Evolutionary conservation across 2,113 vertebrate genomes (phyloP).

Genomic region (Sapajus apella): DNA sequence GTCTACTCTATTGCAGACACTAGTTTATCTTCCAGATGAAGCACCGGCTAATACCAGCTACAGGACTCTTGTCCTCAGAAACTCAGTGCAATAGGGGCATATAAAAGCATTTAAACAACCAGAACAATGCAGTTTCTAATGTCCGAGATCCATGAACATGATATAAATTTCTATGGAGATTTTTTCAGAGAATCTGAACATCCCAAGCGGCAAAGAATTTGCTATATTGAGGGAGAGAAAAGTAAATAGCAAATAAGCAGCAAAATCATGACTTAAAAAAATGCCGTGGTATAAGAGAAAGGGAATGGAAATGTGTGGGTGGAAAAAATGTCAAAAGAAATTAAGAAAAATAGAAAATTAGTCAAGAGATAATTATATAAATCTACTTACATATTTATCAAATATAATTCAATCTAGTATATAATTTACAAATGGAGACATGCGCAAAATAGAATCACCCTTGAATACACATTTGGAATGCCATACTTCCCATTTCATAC

Average conservation of each 20-base stretch:
- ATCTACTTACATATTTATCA: not conserved
- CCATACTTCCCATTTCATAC: not conserved
- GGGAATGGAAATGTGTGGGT: not conserved
- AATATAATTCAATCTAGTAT: not conserved
- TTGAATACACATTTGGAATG: not conserved
- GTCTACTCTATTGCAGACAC: not conserved
- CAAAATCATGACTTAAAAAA: not conserved
- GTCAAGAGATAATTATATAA: not conserved
- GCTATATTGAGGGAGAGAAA: not conserved
- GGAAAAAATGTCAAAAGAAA: not conserved
- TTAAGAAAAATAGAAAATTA: not conserved
- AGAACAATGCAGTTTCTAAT: not conserved
- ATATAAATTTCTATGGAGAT: not conserved
- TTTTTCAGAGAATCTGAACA: slow-evolving; percentile 7
- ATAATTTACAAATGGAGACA: not conserved
- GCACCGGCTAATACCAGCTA: not conserved
- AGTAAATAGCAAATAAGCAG: not conserved
- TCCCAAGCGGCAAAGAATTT: not conserved
- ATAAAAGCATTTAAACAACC: not conserved
- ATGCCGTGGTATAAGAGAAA: not conserved
- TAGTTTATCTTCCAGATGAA: no score
- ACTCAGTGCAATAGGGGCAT: not conserved
- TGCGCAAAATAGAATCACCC: not conserved
- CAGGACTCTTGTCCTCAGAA: not conserved
- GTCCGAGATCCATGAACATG: not conserved